These are phyloP conservation scores for Halyomorpha halys DNA, from an alignment of 1,140 invertebrate species.

Conservation along the genomic window DNA sequence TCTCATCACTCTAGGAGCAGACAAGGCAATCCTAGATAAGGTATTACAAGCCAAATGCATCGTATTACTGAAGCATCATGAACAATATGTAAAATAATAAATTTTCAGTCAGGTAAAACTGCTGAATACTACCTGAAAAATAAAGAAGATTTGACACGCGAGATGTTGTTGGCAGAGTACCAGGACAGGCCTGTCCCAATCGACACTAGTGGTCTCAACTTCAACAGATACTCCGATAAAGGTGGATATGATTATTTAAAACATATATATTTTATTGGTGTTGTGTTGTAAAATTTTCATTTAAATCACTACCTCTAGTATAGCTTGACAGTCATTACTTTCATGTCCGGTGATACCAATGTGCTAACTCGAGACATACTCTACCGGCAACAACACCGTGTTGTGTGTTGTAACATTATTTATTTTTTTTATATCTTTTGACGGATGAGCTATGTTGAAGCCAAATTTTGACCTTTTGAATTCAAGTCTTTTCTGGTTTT, in stretches of 20 bases:
- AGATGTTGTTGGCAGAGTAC: constrained; percentile 51
- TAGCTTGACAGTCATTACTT: too few species aligned
- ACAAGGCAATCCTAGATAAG: constrained; percentile 69
- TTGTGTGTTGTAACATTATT: too few species aligned
- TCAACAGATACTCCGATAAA: constrained; percentile 25
- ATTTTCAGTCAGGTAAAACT: constrained; percentile 53
- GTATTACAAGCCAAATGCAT: constrained; percentile 40
- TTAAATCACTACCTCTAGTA: too few species aligned
- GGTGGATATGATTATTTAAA: not conserved
- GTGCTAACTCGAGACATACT: too few species aligned
- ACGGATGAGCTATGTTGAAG: too few species aligned
- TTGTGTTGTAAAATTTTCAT: too few species aligned
- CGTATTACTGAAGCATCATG: not conserved
- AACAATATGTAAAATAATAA: not conserved
- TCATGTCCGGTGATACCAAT: too few species aligned
- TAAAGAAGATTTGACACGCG: constrained; percentile 55
- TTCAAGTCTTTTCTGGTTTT: too few species aligned
- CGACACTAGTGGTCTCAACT: constrained; percentile 11
- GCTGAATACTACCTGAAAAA: constrained; percentile 62
- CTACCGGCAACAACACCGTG: too few species aligned
- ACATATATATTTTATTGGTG: too few species aligned
- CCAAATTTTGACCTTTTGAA: too few species aligned
- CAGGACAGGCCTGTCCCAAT: constrained; percentile 20
- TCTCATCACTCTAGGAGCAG: constrained; percentile 70
- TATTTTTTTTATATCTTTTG: too few species aligned